Conservation (phyloP, 2,113 vertebrate genomes). For the Galbula dea region DNA sequence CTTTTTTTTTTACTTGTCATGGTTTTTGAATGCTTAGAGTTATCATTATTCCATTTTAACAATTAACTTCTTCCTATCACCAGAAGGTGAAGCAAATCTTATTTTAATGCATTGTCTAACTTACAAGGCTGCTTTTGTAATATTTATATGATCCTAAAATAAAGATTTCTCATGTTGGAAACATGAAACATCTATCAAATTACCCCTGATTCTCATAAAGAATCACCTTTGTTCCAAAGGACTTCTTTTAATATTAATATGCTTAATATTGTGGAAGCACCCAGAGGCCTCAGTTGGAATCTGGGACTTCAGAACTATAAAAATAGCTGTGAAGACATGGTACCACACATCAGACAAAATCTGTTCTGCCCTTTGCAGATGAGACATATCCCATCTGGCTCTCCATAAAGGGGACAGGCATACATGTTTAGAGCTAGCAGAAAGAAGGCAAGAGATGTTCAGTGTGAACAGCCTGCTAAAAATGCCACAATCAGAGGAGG, state of each 20-base stretch:
- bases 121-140: neutral
- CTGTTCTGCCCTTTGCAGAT: slow-evolving; percentile 55
- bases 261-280: slow-evolving; percentile 3
- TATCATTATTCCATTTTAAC: neutral
- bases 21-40: neutral
- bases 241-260: neutral
- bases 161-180: neutral
- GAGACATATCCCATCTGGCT: slow-evolving; percentile 53
- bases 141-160: slow-evolving; percentile 11
- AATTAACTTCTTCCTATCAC: neutral
- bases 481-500: neutral
- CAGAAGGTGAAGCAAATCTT: neutral
- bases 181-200: neutral
- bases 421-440: neutral
- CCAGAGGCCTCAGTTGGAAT: neutral
- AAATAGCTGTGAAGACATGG: slow-evolving; percentile 40
- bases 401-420: neutral
- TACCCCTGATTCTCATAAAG: neutral
- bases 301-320: neutral
- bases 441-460: slow-evolving; percentile 27
- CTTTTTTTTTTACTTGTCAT: neutral
- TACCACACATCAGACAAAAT: slow-evolving; percentile 48
- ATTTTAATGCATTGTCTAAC: neutral
- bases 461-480: slow-evolving; percentile 41
- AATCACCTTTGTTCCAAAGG: neutral